Evolutionary conservation across 2,797 vertebrate genomes (phyloP), one percentile per base, ranked within the genome.

Genomic region (Enteromius trimaculatus): DNA sequence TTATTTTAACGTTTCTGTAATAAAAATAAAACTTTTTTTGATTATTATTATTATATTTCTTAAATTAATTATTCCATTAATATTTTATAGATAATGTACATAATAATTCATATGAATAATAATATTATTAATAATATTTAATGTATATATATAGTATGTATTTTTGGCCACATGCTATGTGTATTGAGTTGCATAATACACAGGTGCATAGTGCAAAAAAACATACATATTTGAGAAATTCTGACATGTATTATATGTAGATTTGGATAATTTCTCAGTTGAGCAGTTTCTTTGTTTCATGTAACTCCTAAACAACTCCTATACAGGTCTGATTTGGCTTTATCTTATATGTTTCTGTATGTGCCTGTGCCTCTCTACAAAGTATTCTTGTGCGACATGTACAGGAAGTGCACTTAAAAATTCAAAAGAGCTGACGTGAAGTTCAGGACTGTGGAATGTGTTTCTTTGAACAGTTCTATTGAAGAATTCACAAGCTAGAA

Each of bases 361-460:
- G 47, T 53, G 44, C 19, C 9, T 53, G 11, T 58, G 31, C 21
- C 34, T 76, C 51, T 16, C 34, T 76, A 75, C 21, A 55, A 29
- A 42, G 14, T 62, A 11, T 77, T 77, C 7, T 60, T 19, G 29
- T 21, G 17, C 3, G 71, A n/a, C 47, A 29, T 29, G 34, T 76
- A 44, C n/a, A 47, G 58, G 58, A 64, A 31, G 39, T 64, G 39
- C 1, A 3, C 5, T 77, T 77, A 26, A 26, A 68, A 39, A 47
- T 37, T 58, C 53, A 1, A 39, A 76, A 23, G 55, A 19, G 37
- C 37, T 77, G 53, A 44, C 14, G 2, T 39, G 34, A n/a, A 37
- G 13, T 60, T 37, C 74, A 58, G 51, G 51, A 65, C 7, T 31
- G 29, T 44, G 19, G 21, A 80, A 64, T 84, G 19, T 51, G 16